Base-by-base conservation (phyloP, 1,140 invertebrate genomes). In the Neodiprion fabricii region DNA sequence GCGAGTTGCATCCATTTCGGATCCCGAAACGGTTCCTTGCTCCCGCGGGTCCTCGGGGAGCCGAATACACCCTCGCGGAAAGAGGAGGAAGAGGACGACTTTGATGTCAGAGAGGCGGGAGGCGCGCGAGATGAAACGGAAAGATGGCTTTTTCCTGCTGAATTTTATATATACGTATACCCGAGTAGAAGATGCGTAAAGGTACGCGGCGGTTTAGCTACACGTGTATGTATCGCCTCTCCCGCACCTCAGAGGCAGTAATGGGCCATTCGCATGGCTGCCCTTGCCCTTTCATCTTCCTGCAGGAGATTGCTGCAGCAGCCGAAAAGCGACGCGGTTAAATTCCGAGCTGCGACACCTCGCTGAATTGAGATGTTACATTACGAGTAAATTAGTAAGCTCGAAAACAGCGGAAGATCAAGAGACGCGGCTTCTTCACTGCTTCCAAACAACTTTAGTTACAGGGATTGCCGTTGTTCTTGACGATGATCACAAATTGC, bases 121-220 rank as follows among this genome's bases (percentile, higher is more conserved):
- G 53, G 5, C 53, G 11, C 8, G 53, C 53, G 53, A 61, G 53
- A 61, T 61, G 53, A 61, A 61, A 61, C 9, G 53, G 53, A 61
- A 61, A 61, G 53, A 61, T 17, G 53, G 53, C 53, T 61, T 61
- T 61, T 61, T 61, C 53, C 4, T 61, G 53, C 53, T 61, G 53
- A 61, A 61, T 61, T 61, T 61, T 61, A 61, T 61, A 61, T 17
- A 61, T 17, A 12, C 9, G 9, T 14, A 9, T 14, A 40, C 28
- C 28, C 28, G 5, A 40, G 28, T 40, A 40, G 28, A 40, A 40
- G 28, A 40, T 40, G 28, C 28, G 28, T 40, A 40, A 40, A 40
- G 28, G 28, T 40, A 40, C 28, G 28, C 28, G 28, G 28, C 5
- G 28, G 28, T 40, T 40, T 5, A 40, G 1, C 28, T 40, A 40